These are phyloP conservation scores for Anoncus sp. DNA, from an alignment of 2,888 invertebrate genomes.

Conservation along the genomic window DNA sequence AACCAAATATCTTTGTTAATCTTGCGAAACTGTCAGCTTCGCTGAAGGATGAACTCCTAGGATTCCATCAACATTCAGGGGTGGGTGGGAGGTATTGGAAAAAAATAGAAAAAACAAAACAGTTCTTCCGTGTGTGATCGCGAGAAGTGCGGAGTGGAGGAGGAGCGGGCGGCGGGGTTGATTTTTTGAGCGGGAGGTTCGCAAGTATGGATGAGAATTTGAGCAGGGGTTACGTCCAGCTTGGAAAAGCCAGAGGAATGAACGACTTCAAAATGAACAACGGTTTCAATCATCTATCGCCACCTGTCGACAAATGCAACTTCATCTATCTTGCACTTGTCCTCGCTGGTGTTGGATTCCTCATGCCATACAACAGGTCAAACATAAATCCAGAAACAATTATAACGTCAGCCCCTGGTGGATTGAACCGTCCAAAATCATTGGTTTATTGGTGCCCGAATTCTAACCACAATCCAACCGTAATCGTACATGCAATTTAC, in stretches of 20 bases:
- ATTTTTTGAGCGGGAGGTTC: no score
- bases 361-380: slow-evolving; percentile 96
- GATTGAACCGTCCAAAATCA: no score
- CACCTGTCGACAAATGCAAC: slow-evolving; percentile 89
- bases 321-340: slow-evolving; percentile 90
- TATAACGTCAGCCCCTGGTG: neutral
- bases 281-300: slow-evolving; percentile 86
- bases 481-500: no score
- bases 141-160: no score
- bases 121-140: no score
- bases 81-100: no score
- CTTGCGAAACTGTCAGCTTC: no score
- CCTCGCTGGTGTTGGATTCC: slow-evolving; percentile 94
- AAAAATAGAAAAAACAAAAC: slow-evolving; percentile 2
- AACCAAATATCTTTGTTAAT: slow-evolving; percentile 7
- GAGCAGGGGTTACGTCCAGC: slow-evolving; percentile 87
- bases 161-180: no score
- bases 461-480: no score
- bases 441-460: no score
- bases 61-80: no score
- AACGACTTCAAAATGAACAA: slow-evolving; percentile 84
- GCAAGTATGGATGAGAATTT: slow-evolving; percentile 87
- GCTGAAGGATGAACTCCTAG: slow-evolving; percentile 38
- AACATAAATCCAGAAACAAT: slow-evolving; percentile 29
- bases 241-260: slow-evolving; percentile 86